Evolutionary conservation across 2,888 invertebrate genomes (phyloP), one percentile per base, ranked within the genome.

Genomic region (Dolomedes plantarius): DNA sequence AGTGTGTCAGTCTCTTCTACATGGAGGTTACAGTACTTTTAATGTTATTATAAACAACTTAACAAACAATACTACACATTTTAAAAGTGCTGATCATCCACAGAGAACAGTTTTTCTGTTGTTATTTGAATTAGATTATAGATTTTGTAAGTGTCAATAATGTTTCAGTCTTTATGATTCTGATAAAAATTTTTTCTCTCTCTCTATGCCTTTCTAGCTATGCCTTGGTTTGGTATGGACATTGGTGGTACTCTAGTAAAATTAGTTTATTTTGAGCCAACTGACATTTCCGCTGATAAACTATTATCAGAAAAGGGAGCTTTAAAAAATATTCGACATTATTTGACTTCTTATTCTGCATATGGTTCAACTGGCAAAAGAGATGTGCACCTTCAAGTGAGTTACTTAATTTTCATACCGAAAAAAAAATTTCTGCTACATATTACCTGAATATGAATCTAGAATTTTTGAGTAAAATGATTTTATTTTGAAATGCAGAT

Each of bases 151-250:
- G n/a, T n/a, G n/a, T n/a, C n/a, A n/a, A n/a, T n/a, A n/a, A n/a
- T n/a, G n/a, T n/a, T n/a, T n/a, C n/a, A n/a, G n/a, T n/a, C n/a
- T n/a, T n/a, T n/a, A n/a, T n/a, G n/a, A n/a, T n/a, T n/a, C n/a
- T n/a, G n/a, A n/a, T n/a, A n/a, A n/a, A n/a, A n/a, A n/a, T n/a
- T n/a, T n/a, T n/a, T n/a, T n/a, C n/a, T n/a, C n/a, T n/a, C n/a
- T n/a, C n/a, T n/a, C n/a, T n/a, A n/a, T n/a, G n/a, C n/a, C 69
- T 13, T 31, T 72, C 16, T 74, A 96, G 97, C 96, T 56, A 97
- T 97, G 97, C 97, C 99, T 65, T 98, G 98, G 98, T 99, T 98
- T 93, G 99, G 99, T 77, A 98, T 99, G 96, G 99, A 99, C 91
- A 98, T 99, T 88, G 99, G 99, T 16, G 99, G 99, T 11, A 98